Conservation (phyloP, 2,888 invertebrate species). For the Melipona beecheii region DNA sequence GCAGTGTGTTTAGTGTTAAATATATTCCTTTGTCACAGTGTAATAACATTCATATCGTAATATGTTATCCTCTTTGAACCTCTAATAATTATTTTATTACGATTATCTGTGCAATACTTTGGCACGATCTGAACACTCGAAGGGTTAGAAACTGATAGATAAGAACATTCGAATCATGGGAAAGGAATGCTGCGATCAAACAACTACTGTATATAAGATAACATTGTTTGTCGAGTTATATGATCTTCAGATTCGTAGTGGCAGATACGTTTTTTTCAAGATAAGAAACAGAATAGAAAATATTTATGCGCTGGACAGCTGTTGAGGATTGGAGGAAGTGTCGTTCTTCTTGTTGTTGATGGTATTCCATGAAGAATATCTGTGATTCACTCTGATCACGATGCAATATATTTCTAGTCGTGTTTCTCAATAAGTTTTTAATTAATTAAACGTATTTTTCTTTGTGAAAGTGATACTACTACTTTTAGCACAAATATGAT, state of each 20-base stretch:
- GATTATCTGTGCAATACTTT: too few relatives aligned
- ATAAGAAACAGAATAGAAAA: slow-evolving; percentile 51
- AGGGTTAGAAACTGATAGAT: slow-evolving; percentile 14
- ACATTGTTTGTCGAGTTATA: slow-evolving; percentile 55
- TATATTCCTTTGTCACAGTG: too few relatives aligned
- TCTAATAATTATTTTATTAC: too few relatives aligned
- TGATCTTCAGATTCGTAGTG: slow-evolving; percentile 21
- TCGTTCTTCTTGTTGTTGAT: slow-evolving; percentile 25
- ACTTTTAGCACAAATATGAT: not conserved
- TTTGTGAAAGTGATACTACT: not conserved
- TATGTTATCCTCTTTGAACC: too few relatives aligned
- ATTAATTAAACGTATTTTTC: not conserved
- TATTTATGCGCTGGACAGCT: slow-evolving; percentile 31
- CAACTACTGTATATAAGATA: slow-evolving; percentile 44
- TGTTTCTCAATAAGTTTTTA: not conserved
- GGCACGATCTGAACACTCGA: too few relatives aligned
- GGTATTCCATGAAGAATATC: slow-evolving; percentile 24
- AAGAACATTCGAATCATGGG: slow-evolving; percentile 25
- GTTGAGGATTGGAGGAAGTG: slow-evolving; percentile 55
- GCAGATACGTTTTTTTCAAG: slow-evolving; percentile 15
- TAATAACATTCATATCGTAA: too few relatives aligned
- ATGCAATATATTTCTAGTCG: not conserved
- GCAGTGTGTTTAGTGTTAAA: too few relatives aligned
- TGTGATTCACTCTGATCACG: slow-evolving; percentile 42
- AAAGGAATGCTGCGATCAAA: slow-evolving; percentile 15